These are phyloP conservation scores for Ammospiza maritima DNA, from an alignment of 2,797 vertebrate genomes.

Conservation along the genomic window DNA sequence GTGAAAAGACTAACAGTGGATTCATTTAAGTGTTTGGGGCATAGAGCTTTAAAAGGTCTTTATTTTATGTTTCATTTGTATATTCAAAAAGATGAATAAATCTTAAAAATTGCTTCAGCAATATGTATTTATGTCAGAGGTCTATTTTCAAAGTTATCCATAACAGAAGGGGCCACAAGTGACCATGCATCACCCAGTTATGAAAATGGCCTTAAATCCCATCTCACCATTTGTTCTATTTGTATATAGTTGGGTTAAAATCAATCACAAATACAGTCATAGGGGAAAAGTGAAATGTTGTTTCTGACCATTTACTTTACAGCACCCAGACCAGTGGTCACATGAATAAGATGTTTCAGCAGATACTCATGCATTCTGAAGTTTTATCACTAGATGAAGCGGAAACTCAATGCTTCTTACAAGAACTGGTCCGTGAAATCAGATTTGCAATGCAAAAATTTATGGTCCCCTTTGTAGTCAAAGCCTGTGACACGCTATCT, in stretches of 20 bases:
- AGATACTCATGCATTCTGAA: constrained; percentile 51
- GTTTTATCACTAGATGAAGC: constrained; percentile 50
- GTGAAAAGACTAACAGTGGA: neutral
- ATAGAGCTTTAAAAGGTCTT: neutral
- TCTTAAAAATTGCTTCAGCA: constrained; percentile 6
- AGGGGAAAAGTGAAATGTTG: neutral
- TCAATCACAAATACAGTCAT: neutral
- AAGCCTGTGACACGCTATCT: constrained; percentile 57
- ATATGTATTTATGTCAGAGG: neutral
- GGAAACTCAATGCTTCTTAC: constrained; percentile 61
- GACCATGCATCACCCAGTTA: neutral
- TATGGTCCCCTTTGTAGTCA: constrained; percentile 46
- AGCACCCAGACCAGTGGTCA: neutral
- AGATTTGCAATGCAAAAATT: constrained; percentile 67
- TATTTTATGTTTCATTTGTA: neutral
- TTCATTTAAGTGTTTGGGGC: neutral
- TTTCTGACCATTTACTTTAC: constrained; percentile 24
- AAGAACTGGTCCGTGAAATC: constrained; percentile 67
- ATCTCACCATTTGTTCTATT: neutral
- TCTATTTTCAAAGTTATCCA: constrained; percentile 24
- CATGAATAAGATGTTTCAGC: constrained; percentile 46
- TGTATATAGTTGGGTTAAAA: constrained; percentile 5
- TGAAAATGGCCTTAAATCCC: constrained; percentile 2
- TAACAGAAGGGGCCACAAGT: constrained; percentile 9
- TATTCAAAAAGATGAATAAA: constrained; percentile 34